Percentiles rank a stretch among this genome's conserved stretches.
phyloP scores from a whole-genome alignment of 1,140 invertebrate species.

The Brachystomella parvula region DNA sequence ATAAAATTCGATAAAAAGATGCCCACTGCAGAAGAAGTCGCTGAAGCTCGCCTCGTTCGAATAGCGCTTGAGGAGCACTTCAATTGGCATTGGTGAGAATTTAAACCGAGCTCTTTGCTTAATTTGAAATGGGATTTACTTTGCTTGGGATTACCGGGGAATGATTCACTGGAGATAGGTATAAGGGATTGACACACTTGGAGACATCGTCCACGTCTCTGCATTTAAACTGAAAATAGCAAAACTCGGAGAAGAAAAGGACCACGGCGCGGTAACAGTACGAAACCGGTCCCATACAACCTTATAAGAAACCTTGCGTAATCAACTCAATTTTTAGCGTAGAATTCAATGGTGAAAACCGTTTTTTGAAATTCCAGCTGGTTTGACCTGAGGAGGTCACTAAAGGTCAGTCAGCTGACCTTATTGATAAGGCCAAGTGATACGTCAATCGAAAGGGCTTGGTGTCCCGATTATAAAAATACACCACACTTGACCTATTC shows the following conservation, averaged over 20 bases:
- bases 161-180: conserved; percentile 6
- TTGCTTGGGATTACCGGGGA: background rate
- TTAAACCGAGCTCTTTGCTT: background rate
- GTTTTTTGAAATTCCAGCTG: no score
- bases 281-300: no score
- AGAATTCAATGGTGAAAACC: no score
- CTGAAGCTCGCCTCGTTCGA: background rate
- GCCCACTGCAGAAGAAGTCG: background rate
- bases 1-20: background rate
- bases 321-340: no score
- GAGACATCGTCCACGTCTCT: background rate
- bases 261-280: no score
- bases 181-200: background rate
- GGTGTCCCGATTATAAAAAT: no score
- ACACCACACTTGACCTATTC: no score
- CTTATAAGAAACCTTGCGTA: no score
- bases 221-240: background rate
- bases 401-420: no score
- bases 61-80: conserved; percentile 4
- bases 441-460: no score
- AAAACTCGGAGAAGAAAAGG: background rate
- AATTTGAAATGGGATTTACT: background rate
- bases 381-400: no score
- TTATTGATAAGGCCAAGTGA: no score
- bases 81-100: background rate